A percentile compares a stretch with the other conserved stretches of the same genome.
Evolutionary conservation across 2,113 vertebrate genomes (phyloP).

Genomic region (Eublepharis macularius): DNA sequence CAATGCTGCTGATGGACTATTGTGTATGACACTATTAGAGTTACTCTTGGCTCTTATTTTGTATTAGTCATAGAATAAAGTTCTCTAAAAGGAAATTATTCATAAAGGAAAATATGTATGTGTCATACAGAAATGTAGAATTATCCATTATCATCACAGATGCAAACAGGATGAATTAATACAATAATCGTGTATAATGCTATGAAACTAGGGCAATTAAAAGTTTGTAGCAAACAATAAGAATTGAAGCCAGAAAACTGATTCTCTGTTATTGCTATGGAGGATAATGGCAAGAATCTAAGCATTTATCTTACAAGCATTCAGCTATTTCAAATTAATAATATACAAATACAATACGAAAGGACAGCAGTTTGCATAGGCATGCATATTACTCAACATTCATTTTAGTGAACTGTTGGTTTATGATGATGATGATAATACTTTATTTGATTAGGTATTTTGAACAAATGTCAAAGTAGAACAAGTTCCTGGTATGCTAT

Average conservation of each 20-base stretch:
- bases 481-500: neutral
- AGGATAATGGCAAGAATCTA: neutral
- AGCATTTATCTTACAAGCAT: neutral
- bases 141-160: neutral
- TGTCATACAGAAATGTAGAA: slow-evolving; percentile 18
- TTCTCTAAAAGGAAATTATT: slow-evolving; percentile 2
- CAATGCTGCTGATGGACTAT: neutral
- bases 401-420: neutral
- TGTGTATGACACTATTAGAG: slow-evolving; percentile 8
- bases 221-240: slow-evolving; percentile 4
- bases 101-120: slow-evolving; percentile 15
- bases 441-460: neutral
- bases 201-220: slow-evolving; percentile 14
- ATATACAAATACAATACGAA: neutral
- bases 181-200: neutral
- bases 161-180: slow-evolving; percentile 10
- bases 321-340: slow-evolving; percentile 9
- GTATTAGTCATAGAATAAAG: slow-evolving; percentile 6
- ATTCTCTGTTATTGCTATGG: neutral
- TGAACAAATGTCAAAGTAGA: neutral
- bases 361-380: neutral
- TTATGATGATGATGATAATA: neutral
- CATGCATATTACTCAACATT: neutral
- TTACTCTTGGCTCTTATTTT: neutral
- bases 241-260: neutral